A percentile compares a stretch with the other conserved stretches of the same genome.
phyloP scores from a whole-genome alignment of 2,888 invertebrate genomes.

The Amorpha juglandis region DNA sequence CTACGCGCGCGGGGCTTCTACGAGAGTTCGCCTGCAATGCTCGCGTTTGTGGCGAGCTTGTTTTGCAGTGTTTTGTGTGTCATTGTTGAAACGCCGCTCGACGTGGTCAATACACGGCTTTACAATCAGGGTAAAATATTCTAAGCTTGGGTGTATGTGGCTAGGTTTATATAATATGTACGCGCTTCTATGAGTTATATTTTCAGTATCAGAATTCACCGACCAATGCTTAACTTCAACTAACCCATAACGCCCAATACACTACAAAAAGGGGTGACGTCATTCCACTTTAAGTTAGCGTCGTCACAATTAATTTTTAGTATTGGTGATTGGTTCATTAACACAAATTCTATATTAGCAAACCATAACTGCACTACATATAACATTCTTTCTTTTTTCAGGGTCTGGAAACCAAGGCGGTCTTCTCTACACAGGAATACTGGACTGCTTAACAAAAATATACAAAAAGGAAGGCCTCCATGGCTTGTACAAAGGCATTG shows the following conservation, averaged over 20 bases:
- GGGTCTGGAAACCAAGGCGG: conserved; percentile 86
- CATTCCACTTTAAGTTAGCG: no score
- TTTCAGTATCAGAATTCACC: no score
- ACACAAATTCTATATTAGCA: conserved; percentile 5
- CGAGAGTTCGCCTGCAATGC: conserved; percentile 82
- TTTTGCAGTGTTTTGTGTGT: conserved; percentile 90
- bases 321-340: conserved; percentile 3
- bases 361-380: neutral
- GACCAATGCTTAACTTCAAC: no score
- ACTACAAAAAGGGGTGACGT: no score
- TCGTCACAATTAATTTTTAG: neutral
- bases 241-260: no score
- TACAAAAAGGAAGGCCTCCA: conserved; percentile 89
- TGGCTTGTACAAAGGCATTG: conserved; percentile 91
- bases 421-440: conserved; percentile 87
- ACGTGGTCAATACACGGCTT: conserved; percentile 92
- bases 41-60: conserved; percentile 89
- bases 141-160: conserved; percentile 24
- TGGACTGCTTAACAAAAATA: conserved; percentile 91
- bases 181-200: neutral
- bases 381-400: conserved; percentile 50
- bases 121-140: conserved; percentile 91
- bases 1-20: conserved; percentile 62
- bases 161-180: conserved; percentile 15
- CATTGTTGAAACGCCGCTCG: conserved; percentile 92